phyloP scores from a whole-genome alignment of 2,113 vertebrate genomes.

The Craseonycteris thonglongyai region DNA sequence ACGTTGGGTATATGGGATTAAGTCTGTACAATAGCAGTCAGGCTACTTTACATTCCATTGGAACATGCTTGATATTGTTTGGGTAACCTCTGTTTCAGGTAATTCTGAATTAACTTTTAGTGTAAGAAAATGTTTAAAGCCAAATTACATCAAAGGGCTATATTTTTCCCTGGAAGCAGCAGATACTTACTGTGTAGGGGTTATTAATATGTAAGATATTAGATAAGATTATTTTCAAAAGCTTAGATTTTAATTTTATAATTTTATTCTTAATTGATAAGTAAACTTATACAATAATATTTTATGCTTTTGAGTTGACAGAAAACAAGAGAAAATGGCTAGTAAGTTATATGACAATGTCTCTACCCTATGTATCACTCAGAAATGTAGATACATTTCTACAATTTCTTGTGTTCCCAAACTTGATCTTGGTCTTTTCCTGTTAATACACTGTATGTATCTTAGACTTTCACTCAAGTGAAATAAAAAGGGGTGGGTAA shows the following conservation, averaged over 20 bases:
- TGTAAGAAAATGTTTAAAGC: conserved; percentile 26
- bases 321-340: conserved; percentile 12
- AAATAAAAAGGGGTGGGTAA: not conserved
- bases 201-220: not conserved
- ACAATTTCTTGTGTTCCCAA: not conserved
- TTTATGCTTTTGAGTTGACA: not conserved
- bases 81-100: not conserved
- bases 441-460: not conserved
- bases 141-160: not conserved
- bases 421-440: not conserved
- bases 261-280: conserved; percentile 7
- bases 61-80: conserved; percentile 29
- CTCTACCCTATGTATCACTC: not conserved
- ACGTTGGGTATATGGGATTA: not conserved
- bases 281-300: not conserved
- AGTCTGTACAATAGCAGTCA: not conserved
- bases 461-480: not conserved
- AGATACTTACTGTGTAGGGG: not conserved
- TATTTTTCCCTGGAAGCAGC: not conserved
- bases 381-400: not conserved
- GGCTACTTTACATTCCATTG: not conserved
- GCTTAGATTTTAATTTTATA: not conserved
- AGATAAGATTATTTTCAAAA: not conserved
- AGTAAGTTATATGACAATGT: not conserved
- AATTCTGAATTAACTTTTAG: conserved; percentile 44